phyloP scores from a whole-genome alignment of 2,113 vertebrate species.

The Indri indri region DNA sequence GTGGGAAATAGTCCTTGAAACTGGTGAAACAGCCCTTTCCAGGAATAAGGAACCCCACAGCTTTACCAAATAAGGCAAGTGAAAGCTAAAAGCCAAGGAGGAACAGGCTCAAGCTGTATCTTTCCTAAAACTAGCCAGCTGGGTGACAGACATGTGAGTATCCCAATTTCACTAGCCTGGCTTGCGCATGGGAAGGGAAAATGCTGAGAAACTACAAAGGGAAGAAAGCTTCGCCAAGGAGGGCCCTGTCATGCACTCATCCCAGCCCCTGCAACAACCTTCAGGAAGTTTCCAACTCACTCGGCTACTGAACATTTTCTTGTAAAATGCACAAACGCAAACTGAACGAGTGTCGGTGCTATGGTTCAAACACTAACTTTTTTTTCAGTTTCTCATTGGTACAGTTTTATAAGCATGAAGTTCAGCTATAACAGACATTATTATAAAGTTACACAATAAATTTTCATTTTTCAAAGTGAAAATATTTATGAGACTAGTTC shows the following conservation, averaged over 20 bases:
- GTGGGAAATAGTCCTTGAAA: no score
- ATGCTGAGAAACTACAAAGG: not conserved
- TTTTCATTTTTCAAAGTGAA: conserved; percentile 5
- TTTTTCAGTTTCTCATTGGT: not conserved
- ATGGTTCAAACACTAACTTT: not conserved
- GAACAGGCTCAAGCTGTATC: no score
- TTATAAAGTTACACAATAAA: not conserved
- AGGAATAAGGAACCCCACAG: no score
- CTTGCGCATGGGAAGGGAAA: conserved; percentile 54
- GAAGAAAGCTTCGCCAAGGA: conserved; percentile 43
- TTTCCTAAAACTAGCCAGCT: no score
- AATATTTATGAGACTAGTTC: not conserved
- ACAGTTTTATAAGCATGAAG: not conserved
- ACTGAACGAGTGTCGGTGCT: not conserved
- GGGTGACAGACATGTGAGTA: not conserved
- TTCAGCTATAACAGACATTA: not conserved
- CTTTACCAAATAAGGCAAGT: no score
- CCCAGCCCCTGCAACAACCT: not conserved
- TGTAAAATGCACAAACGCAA: not conserved
- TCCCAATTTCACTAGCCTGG: not conserved
- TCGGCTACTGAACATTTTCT: not conserved
- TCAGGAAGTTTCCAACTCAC: not conserved
- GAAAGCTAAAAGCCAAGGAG: no score
- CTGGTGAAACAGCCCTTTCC: no score
- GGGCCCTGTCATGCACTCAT: not conserved